These are phyloP conservation scores for Vulpes vulpes DNA, from an alignment of 2,113 vertebrate species.

Conservation along the genomic window DNA sequence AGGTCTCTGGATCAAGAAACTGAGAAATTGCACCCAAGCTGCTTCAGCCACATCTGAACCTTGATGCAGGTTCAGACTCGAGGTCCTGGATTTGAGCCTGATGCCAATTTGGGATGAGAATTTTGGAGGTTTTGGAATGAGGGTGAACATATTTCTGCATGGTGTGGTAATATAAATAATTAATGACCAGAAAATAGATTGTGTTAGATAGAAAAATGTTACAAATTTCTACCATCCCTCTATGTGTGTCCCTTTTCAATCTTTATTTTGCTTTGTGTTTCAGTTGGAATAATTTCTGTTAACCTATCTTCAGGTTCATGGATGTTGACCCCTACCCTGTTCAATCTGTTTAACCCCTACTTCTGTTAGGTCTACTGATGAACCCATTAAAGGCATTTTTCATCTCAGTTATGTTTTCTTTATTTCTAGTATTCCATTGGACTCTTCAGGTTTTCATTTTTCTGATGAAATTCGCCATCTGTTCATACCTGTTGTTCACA, in stretches of 20 bases:
- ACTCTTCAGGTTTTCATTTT: background rate
- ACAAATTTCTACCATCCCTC: background rate
- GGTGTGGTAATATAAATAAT: conserved; percentile 48
- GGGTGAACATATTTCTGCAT: conserved; percentile 53
- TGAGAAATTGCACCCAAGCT: background rate
- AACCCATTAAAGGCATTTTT: conserved; percentile 25
- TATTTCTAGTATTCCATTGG: background rate
- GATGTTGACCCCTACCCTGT: background rate
- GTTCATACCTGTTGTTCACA: background rate
- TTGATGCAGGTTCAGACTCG: conserved; percentile 30
- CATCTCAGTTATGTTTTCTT: conserved; percentile 47
- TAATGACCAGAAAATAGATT: conserved; percentile 19
- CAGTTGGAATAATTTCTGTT: conserved; percentile 40
- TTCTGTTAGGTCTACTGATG: conserved; percentile 42
- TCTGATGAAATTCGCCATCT: conserved; percentile 50
- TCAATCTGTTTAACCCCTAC: background rate
- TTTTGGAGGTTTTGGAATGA: conserved; percentile 45
- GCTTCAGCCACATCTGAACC: conserved; percentile 27
- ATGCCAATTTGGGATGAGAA: conserved; percentile 48
- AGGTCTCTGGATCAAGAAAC: conserved; percentile 66
- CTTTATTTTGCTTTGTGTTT: conserved; percentile 60
- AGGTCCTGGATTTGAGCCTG: conserved; percentile 52
- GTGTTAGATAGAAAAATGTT: conserved; percentile 57
- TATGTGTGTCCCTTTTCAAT: background rate
- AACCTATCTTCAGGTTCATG: background rate